A percentile compares a stretch with the other conserved stretches of the same genome.
These are phyloP conservation scores for Trypoxylon attenuatum DNA, from an alignment of 2,888 invertebrate genomes.

Conservation along the genomic window DNA sequence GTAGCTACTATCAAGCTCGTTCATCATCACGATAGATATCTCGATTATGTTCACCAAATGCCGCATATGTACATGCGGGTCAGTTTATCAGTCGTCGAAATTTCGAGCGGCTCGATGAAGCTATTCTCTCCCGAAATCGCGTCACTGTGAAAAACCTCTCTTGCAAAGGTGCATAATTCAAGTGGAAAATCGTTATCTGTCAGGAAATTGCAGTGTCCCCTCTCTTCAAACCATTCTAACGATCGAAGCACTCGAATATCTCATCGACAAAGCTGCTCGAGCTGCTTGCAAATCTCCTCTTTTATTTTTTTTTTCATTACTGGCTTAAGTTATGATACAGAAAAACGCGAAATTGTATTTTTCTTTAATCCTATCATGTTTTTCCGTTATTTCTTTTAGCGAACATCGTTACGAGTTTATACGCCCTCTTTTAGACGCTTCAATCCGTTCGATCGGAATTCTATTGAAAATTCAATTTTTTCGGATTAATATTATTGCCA, in stretches of 20 bases:
- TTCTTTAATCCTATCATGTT: no score
- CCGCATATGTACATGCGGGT: slow-evolving; percentile 24
- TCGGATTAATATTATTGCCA: no score
- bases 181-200: slow-evolving; percentile 35
- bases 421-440: no score
- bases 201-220: slow-evolving; percentile 42
- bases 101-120: slow-evolving; percentile 40
- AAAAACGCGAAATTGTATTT: no score
- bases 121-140: slow-evolving; percentile 36
- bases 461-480: no score
- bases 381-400: no score
- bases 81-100: slow-evolving; percentile 36
- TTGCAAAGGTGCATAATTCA: slow-evolving; percentile 42
- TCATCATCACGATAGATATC: slow-evolving; percentile 51
- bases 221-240: slow-evolving; percentile 18
- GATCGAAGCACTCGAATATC: slow-evolving; percentile 42
- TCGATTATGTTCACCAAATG: slow-evolving; percentile 49
- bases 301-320: no score
- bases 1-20: slow-evolving; percentile 48
- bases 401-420: no score
- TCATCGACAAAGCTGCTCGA: slow-evolving; percentile 13
- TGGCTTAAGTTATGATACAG: no score
- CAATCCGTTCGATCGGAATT: no score
- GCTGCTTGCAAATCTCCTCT: slow-evolving; percentile 19
- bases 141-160: slow-evolving; percentile 31